phyloP scores from a whole-genome alignment of 2,113 vertebrate species.

The Boleophthalmus pectinirostris region DNA sequence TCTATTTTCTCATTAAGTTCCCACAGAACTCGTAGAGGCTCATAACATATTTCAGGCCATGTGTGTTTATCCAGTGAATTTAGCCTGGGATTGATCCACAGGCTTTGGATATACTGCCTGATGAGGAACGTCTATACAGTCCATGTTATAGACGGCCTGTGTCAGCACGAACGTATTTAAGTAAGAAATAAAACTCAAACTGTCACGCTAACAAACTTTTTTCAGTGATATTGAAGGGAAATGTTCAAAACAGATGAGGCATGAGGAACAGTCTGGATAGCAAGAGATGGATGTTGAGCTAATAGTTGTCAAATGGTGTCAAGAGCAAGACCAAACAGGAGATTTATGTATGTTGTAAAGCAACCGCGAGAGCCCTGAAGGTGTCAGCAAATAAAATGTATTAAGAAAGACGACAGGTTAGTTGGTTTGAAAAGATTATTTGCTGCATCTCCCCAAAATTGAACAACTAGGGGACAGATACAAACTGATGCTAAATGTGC shows the following conservation, averaged over 20 bases:
- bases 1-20: conserved; percentile 35
- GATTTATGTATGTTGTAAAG: background rate
- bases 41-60: conserved; percentile 11
- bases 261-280: too few relatives aligned
- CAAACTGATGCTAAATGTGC: background rate
- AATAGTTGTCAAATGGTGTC: too few relatives aligned
- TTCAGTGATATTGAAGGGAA: background rate
- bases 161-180: conserved; percentile 21
- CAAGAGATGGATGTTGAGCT: background rate
- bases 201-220: too few relatives aligned
- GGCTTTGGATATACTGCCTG: conserved; percentile 25
- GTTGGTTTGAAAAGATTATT: background rate
- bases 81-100: conserved; percentile 33
- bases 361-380: background rate
- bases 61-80: conserved; percentile 28
- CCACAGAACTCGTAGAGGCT: conserved; percentile 9
- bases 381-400: background rate
- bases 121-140: conserved; percentile 20
- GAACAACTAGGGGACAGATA: background rate
- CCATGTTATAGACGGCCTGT: background rate
- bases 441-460: background rate
- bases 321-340: background rate
- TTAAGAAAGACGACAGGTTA: background rate
- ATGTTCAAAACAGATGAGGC: background rate
- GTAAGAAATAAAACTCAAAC: conserved; percentile 19